Percentiles rank a stretch among this genome's conserved stretches.
Evolutionary conservation across 2,888 invertebrate genomes (phyloP).

Genomic region (Rotaria socialis): DNA sequence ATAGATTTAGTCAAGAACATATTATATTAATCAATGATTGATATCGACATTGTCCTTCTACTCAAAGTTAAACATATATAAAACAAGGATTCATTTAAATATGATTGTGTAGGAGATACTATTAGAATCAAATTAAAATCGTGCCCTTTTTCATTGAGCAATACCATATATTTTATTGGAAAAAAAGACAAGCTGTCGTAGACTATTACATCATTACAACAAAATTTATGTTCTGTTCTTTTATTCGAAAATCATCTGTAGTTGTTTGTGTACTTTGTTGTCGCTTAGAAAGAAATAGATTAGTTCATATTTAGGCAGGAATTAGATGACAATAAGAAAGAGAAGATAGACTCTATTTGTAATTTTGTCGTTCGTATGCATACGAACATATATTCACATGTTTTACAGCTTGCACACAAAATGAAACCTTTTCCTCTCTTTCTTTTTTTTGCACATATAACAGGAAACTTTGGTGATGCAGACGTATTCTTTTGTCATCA

Average conservation of each 20-base stretch:
- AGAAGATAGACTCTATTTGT: not conserved
- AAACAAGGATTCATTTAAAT: not conserved
- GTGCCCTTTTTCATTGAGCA: no score
- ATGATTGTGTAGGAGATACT: not conserved
- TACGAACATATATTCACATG: not conserved
- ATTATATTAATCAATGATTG: no score
- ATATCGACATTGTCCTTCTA: not conserved
- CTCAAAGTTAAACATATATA: not conserved
- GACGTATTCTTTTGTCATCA: conserved; percentile 18
- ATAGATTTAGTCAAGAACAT: no score
- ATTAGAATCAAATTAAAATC: not conserved
- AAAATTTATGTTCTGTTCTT: no score
- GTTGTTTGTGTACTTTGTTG: not conserved
- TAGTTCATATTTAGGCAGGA: not conserved
- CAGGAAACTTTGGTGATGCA: not conserved
- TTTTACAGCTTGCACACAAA: not conserved
- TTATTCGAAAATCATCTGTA: not conserved
- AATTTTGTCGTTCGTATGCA: conserved; percentile 1
- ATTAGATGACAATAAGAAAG: not conserved
- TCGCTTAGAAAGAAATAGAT: not conserved
- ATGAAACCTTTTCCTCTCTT: conserved; percentile 20
- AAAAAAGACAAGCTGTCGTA: no score
- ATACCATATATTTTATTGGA: no score
- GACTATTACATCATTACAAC: no score
- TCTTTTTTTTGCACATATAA: not conserved